A percentile compares a stretch with the other conserved stretches of the same genome.
Evolutionary conservation across 2,888 invertebrate species (phyloP).

Genomic region (Eristalis pertinax): DNA sequence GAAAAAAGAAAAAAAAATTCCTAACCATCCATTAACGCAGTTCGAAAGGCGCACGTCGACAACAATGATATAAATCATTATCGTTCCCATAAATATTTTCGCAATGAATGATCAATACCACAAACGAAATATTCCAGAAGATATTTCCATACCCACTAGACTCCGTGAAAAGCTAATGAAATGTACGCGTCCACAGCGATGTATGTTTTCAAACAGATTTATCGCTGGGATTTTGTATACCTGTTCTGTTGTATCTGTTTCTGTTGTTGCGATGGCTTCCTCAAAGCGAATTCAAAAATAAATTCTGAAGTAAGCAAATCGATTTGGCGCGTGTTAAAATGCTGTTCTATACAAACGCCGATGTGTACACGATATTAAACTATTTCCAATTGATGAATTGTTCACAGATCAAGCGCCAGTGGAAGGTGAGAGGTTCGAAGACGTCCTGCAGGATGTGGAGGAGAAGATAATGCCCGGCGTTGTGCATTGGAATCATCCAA

Average conservation of each 20-base stretch:
- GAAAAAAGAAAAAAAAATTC: not conserved
- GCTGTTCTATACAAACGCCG: not conserved
- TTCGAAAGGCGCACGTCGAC: not conserved
- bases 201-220: not conserved
- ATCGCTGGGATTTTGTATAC: not conserved
- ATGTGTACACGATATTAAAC: not conserved
- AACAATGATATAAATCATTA: not conserved
- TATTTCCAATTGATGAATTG: not conserved
- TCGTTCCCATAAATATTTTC: not conserved
- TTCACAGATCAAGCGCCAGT: slow-evolving; percentile 85
- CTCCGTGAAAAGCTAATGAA: not conserved
- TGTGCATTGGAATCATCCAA: slow-evolving; percentile 96
- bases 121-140: not conserved
- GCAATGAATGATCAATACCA: not conserved
- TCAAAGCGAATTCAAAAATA: slow-evolving; percentile 19
- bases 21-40: not conserved
- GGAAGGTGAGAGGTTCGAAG: slow-evolving; percentile 88
- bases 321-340: slow-evolving; percentile 28
- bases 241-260: not conserved
- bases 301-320: slow-evolving; percentile 24
- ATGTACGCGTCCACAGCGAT: not conserved
- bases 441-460: slow-evolving; percentile 90
- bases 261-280: slow-evolving; percentile 1
- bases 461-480: slow-evolving; percentile 90
- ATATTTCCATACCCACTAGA: not conserved